Conservation (phyloP, 1,140 invertebrate genomes). For the Lanistes nyassanus region DNA sequence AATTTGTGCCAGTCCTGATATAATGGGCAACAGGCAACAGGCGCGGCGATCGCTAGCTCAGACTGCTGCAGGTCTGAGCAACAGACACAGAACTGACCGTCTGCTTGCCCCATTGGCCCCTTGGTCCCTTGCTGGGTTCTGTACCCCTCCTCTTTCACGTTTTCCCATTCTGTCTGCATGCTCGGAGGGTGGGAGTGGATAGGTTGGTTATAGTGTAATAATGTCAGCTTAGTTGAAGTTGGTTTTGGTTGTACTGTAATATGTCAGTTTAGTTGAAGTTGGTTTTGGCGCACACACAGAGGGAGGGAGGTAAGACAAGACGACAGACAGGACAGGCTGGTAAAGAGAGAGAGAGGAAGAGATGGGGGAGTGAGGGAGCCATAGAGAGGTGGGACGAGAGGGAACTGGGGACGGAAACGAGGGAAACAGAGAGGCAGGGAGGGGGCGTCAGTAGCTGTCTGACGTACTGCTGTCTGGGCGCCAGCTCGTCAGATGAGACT, state of each 20-base stretch:
- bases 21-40: too few relatives aligned
- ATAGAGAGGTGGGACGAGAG: background rate
- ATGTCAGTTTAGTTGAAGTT: background rate
- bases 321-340: background rate
- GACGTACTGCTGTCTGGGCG: background rate
- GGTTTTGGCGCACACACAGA: background rate
- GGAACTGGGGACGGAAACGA: background rate
- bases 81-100: background rate
- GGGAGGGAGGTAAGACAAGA: background rate
- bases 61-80: background rate
- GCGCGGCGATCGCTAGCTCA: too few relatives aligned
- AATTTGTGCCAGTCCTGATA: too few relatives aligned
- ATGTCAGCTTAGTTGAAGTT: too few relatives aligned
- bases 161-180: background rate
- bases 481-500: too few relatives aligned
- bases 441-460: background rate
- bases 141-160: background rate
- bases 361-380: background rate
- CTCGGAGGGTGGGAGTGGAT: too few relatives aligned
- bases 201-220: too few relatives aligned
- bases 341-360: background rate
- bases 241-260: too few relatives aligned
- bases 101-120: background rate
- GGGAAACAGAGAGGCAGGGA: background rate
- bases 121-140: background rate